These are phyloP conservation scores for Megalurothrips usitatus DNA, from an alignment of 2,888 invertebrate species.

Conservation along the genomic window DNA sequence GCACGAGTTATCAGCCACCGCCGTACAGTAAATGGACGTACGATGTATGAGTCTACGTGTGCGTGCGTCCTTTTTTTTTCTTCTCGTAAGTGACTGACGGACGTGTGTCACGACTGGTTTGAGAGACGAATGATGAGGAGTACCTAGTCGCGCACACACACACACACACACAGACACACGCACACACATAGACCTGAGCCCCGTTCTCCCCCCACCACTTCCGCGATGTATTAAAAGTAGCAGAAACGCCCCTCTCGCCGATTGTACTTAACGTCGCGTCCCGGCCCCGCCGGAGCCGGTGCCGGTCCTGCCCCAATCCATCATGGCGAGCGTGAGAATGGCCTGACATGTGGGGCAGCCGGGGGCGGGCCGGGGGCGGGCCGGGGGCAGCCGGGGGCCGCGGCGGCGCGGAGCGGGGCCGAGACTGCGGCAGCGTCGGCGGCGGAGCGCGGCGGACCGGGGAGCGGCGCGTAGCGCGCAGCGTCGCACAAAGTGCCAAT, in stretches of 20 bases:
- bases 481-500: background rate
- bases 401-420: background rate
- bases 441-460: too few species aligned
- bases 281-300: background rate
- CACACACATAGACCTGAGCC: background rate
- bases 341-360: background rate
- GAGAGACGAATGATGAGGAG: constrained; percentile 9
- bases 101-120: background rate
- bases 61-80: background rate
- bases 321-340: constrained; percentile 12
- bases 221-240: background rate
- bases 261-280: background rate
- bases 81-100: too few species aligned
- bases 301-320: background rate
- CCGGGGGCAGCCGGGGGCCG: background rate
- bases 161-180: background rate
- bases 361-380: background rate
- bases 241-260: background rate
- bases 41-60: background rate
- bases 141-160: background rate
- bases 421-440: too few species aligned
- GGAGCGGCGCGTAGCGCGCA: too few species aligned
- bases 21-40: background rate
- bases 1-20: too few species aligned
- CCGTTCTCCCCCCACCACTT: background rate